Conservation (phyloP, 2,113 vertebrate species). For the Rhea americana region DNA sequence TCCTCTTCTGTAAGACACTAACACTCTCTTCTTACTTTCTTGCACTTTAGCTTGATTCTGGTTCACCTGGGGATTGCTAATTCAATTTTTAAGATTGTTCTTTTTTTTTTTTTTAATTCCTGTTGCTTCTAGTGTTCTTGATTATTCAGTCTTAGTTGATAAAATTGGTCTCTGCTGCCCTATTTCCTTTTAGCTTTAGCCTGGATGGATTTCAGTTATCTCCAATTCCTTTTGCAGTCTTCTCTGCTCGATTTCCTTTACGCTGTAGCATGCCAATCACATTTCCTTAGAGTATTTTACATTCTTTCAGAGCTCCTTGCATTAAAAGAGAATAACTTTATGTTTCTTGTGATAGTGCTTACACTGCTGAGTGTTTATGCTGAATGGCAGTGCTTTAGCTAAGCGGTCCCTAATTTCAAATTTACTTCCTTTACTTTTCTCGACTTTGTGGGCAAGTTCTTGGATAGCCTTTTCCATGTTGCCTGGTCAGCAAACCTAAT, state of each 20-base stretch:
- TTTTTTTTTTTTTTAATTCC: not conserved
- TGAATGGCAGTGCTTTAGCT: not conserved
- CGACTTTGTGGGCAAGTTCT: not conserved
- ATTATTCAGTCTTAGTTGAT: not conserved
- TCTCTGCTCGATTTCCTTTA: not conserved
- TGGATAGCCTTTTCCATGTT: not conserved
- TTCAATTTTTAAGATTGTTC: not conserved
- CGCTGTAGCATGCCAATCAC: not conserved
- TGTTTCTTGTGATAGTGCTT: not conserved
- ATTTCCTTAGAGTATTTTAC: not conserved
- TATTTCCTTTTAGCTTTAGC: slow-evolving; percentile 20
- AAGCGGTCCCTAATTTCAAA: not conserved
- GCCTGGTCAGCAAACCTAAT: not conserved
- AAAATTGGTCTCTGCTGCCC: not conserved
- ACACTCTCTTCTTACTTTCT: not conserved
- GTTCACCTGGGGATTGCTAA: not conserved
- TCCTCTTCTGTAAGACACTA: not conserved
- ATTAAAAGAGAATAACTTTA: not conserved
- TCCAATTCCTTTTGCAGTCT: not conserved
- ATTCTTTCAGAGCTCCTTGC: not conserved
- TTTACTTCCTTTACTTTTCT: not conserved
- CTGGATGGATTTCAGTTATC: slow-evolving; percentile 16
- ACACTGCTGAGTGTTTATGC: not conserved
- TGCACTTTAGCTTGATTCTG: not conserved
- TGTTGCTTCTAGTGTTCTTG: not conserved